Evolutionary conservation across 2,797 vertebrate genomes (phyloP), one percentile per base, ranked within the genome.

Genomic region (Rousettus madagascariensis): DNA sequence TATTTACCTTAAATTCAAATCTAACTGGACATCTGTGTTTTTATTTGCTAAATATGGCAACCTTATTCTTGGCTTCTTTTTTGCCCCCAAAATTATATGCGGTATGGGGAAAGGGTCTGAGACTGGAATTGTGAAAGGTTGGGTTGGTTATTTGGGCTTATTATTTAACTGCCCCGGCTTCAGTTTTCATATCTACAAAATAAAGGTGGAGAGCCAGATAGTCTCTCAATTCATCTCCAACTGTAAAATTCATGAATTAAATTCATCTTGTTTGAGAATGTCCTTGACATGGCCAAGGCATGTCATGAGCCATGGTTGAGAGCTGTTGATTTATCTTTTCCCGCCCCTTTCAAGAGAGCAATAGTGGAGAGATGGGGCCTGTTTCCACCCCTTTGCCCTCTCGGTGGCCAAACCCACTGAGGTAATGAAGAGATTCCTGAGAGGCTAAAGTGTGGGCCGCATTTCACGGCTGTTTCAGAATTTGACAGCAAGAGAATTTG

Each of bases 391-490:
- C 38, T 9, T 17, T 28, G 10, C 82, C 83, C 57, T 72, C 17
- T 16, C 61, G 88, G 33, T 94, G 92, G 90, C 55, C 68, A 68
- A 92, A 36, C 2, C 55, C 20, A 28, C 3, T 0, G 24, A 2
- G 66, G n/a, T 94, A 84, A 95, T 22, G 16, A 93, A 91, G 71
- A 46, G 92, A 77, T 79, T 97, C 53, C 63, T 66, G 85, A 86
- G 66, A 96, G 83, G 87, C 95, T 90, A 16, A 49, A 74, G 59
- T 33, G 16, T 51, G 93, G 93, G 89, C 87, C 83, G 86, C 83
- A 87, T 96, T 95, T 95, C 94, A 96, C n/a, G 53, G 43, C 83
- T 91, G 28, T 69, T 96, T 89, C 0, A 36, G 77, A 95, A 96
- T 96, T 96, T 83, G 94, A 72, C 71, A 97, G 71, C 51, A 92